Conservation (phyloP, 2,888 invertebrate genomes). For the Sinohyriopsis cumingii region DNA sequence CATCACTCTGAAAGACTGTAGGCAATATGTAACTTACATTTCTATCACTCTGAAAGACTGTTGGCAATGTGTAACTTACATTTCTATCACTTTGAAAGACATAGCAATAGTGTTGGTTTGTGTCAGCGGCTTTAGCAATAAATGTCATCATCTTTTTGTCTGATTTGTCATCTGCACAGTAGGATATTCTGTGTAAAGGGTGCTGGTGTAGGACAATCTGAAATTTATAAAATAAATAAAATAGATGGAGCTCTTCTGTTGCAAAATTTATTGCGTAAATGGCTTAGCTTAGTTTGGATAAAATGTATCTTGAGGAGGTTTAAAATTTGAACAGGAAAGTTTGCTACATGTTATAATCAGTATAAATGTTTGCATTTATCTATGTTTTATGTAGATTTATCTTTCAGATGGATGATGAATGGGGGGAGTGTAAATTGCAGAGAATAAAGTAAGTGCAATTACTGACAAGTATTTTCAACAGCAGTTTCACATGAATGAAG, state of each 20-base stretch:
- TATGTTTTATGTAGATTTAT: too few species aligned
- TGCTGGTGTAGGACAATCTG: conserved; percentile 91
- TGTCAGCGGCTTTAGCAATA: conserved; percentile 84
- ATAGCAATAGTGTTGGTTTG: conserved; percentile 87
- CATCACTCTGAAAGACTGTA: too few species aligned
- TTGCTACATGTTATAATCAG: too few species aligned
- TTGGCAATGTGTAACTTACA: conserved; percentile 68
- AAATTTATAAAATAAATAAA: conserved; percentile 30
- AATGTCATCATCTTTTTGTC: conserved; percentile 98
- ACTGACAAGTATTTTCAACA: too few species aligned
- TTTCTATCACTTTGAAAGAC: conserved; percentile 98
- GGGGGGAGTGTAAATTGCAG: too few species aligned
- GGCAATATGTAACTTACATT: conserved; percentile 74
- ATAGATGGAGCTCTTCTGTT: background rate
- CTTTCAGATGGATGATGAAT: too few species aligned
- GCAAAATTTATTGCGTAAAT: background rate
- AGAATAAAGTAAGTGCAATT: too few species aligned
- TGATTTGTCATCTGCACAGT: conserved; percentile 98
- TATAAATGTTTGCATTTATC: too few species aligned
- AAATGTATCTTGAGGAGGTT: too few species aligned
- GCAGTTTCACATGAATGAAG: too few species aligned
- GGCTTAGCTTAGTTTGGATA: background rate
- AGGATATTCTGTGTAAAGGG: conserved; percentile 96
- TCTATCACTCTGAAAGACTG: conserved; percentile 95
- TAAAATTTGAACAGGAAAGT: too few species aligned